Evolutionary conservation across 2,888 invertebrate genomes (phyloP).

Genomic region (Diplazon laetatorius): DNA sequence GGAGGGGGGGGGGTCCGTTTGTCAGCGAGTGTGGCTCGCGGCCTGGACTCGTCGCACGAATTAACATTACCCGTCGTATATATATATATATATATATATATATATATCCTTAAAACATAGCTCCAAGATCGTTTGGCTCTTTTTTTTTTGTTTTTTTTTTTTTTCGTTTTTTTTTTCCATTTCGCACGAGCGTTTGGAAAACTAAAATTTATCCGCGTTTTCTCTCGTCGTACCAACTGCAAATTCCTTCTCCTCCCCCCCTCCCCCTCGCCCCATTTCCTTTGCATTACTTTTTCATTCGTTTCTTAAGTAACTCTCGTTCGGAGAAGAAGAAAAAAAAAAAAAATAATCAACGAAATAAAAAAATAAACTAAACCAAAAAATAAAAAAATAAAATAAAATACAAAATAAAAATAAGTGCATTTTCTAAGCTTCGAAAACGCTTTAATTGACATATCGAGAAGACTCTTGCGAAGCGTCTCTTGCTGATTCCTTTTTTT

Average conservation of each 20-base stretch:
- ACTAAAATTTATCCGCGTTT: slow-evolving; percentile 20
- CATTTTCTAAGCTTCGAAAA: slow-evolving; percentile 65
- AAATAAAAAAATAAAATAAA: slow-evolving; percentile 20
- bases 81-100: slow-evolving; percentile 33
- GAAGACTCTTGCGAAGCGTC: slow-evolving; percentile 71
- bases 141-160: no score
- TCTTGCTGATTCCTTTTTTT: slow-evolving; percentile 40
- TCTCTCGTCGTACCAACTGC: not conserved
- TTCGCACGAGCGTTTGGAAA: slow-evolving; percentile 36
- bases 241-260: no score
- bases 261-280: no score
- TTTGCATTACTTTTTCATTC: slow-evolving; percentile 31
- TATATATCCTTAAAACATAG: slow-evolving; percentile 49
- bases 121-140: slow-evolving; percentile 70
- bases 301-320: slow-evolving; percentile 68
- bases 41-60: slow-evolving; percentile 25
- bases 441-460: slow-evolving; percentile 78
- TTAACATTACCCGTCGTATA: slow-evolving; percentile 36
- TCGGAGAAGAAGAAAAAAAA: slow-evolving; percentile 30
- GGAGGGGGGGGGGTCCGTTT: slow-evolving; percentile 2
- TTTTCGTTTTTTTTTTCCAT: no score
- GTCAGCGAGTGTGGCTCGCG: not conserved
- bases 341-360: slow-evolving; percentile 15
- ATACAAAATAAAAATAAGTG: slow-evolving; percentile 45
- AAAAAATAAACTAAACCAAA: slow-evolving; percentile 7